Base-by-base conservation (phyloP, 2,888 invertebrate species). In the Capitulum mitella region DNA sequence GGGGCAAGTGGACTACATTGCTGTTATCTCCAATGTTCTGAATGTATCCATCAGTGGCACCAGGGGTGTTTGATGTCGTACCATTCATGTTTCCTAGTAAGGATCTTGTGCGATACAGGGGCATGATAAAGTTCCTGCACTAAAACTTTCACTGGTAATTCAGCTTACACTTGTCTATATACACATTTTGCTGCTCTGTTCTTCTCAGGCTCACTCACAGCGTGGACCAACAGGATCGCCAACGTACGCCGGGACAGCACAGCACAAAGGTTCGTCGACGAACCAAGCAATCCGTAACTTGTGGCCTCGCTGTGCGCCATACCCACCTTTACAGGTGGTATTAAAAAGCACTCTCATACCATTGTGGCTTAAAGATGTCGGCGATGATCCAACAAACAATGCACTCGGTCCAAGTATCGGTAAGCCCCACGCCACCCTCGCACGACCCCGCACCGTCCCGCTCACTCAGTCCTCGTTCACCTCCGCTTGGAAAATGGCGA, bases 51-150 rank as follows among this genome's bases (percentile, higher is more conserved):
- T 84, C 84, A 61, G 83, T 82, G 46, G 83, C 83, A 80, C 83
- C 84, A 79, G 84, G 83, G 74, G 84, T 83, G 40, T 70, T 70
- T 8, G 70, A 70, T 37, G 70, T 40, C 61, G 83, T 83, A 79
- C 86, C 86, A 83, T 86, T 86, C 80, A 86, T 85, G 81, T 86
- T 86, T 79, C 85, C 85, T 80, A 86, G 83, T 81, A 86, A 83
- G 81, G 86, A 86, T 79, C 86, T 84, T 48, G 86, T 86, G 81
- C 86, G 84, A 80, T 86, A 85, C 80, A 86, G 83, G 80, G 86
- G 86, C 86, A 86, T 86, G 80, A 2, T 70, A 22, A 10, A 70
- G 70, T 70, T 40, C 70, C 34, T 26, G 40, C 22, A 34, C 19
- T 32, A 64, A 40, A 37, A 70, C 26, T 40, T 22, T 40, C 40